Conservation (phyloP, 37 sponge, comb jelly and placozoan genomes). For the Hormiphora californensis region DNA sequence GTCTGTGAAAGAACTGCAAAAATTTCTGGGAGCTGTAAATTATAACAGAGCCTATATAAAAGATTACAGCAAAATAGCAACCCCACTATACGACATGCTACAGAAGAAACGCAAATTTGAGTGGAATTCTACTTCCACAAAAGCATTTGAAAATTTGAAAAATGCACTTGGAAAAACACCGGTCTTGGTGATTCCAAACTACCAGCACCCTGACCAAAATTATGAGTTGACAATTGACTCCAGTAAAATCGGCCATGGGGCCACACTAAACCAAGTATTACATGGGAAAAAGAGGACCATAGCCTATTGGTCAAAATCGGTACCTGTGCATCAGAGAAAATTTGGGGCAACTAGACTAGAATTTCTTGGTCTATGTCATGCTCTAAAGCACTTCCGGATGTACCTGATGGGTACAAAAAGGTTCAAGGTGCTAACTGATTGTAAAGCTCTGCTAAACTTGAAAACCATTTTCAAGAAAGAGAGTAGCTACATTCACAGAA, state of each 20-base stretch:
- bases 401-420: too few relatives aligned
- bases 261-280: neutral
- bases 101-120: neutral
- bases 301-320: neutral
- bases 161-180: neutral
- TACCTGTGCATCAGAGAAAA: neutral
- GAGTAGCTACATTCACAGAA: neutral
- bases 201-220: neutral
- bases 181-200: neutral
- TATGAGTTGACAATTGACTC: constrained; percentile 20
- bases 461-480: neutral
- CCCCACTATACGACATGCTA: neutral
- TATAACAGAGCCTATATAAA: neutral
- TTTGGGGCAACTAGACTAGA: neutral
- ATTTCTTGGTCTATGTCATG: neutral
- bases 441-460: too few relatives aligned
- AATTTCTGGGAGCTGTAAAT: neutral
- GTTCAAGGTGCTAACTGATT: too few relatives aligned
- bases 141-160: neutral
- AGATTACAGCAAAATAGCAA: neutral
- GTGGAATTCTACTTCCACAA: neutral
- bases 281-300: neutral
- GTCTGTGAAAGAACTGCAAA: neutral
- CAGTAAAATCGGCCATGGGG: neutral
- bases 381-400: neutral